Percentiles rank a stretch among this genome's conserved stretches.
These are phyloP conservation scores for Bombylius major DNA, from an alignment of 2,888 invertebrate genomes.

Conservation along the genomic window DNA sequence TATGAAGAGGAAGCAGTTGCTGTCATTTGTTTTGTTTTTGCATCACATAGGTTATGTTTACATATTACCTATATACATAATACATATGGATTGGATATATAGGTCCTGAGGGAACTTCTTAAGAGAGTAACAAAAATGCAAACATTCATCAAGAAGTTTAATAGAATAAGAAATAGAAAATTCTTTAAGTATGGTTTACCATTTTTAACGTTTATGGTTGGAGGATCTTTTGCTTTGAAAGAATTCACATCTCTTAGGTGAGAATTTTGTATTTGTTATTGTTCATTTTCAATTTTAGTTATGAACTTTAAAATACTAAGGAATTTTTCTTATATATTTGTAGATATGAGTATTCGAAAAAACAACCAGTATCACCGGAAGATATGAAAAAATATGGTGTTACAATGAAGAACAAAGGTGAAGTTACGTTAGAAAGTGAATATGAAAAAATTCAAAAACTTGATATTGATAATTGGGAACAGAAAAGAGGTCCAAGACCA, in stretches of 20 bases:
- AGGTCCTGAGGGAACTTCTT: too few species aligned
- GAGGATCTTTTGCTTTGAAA: constrained; percentile 62
- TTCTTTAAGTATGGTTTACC: constrained; percentile 53
- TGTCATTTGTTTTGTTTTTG: too few species aligned
- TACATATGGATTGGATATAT: too few species aligned
- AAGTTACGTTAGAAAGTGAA: constrained; percentile 59
- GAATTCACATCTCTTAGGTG: constrained; percentile 65
- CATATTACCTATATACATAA: too few species aligned
- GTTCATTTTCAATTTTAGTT: not conserved
- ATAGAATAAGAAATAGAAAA: constrained; percentile 19
- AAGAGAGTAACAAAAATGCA: not conserved
- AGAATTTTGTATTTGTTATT: constrained; percentile 12
- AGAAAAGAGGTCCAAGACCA: constrained; percentile 70
- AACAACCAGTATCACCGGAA: constrained; percentile 45
- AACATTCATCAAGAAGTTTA: constrained; percentile 1
- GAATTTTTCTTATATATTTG: constrained; percentile 13
- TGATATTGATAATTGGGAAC: constrained; percentile 75
- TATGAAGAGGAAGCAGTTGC: too few species aligned
- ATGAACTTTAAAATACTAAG: not conserved
- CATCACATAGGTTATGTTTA: too few species aligned
- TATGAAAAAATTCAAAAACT: constrained; percentile 59
- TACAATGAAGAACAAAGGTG: constrained; percentile 47
- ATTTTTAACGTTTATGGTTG: constrained; percentile 57
- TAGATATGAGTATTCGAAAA: constrained; percentile 48
- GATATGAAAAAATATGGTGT: constrained; percentile 56